Base-by-base conservation (phyloP, 2,888 invertebrate species). In the Arge pagana region DNA sequence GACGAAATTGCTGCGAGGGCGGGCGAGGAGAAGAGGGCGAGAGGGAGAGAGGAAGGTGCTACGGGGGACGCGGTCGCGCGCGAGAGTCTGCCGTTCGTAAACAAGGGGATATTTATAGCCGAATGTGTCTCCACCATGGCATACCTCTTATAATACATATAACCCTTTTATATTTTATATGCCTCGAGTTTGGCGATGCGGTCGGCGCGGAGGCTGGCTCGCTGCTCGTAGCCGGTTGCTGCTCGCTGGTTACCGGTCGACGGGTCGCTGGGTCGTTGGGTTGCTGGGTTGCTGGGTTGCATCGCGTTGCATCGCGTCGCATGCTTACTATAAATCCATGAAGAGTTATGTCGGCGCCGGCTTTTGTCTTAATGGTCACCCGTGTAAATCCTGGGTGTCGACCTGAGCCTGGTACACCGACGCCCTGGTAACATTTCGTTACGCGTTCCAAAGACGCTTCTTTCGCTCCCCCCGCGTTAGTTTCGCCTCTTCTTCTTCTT, bases 301-400 rank as follows among this genome's bases (percentile, higher is more conserved):
- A 31, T 15, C 19, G 10, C 54, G 51, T 31, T 59, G 54, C 55
- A 55, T 54, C 59, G 21, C 24, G 35, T 18, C 62, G 62, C 64
- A 48, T 59, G 66, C 59, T 64, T 63, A 65, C 72, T 67, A 73
- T 73, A 72, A 73, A 72, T 72, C 72, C 63, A 71, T 68, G 63
- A 63, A 68, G 70, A 72, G 67, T 72, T 72, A 72, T 68, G 67
- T 70, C 68, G 65, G 63, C 61, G 60, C 62, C 64, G 59, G 70
- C 66, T 71, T 71, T 72, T 71, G 72, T 72, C 71, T 71, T 70
- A 72, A 72, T 70, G 71, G 72, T 69, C 71, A 66, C 65, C 63
- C 65, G 68, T 67, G 68, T 66, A 66, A 72, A 70, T 71, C 66
- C 66, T 67, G 55, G 57, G 59, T 61, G 61, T 63, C 64, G 45